These are phyloP conservation scores for Epirrhoe tristata DNA, from an alignment of 2,888 invertebrate genomes.

Conservation along the genomic window DNA sequence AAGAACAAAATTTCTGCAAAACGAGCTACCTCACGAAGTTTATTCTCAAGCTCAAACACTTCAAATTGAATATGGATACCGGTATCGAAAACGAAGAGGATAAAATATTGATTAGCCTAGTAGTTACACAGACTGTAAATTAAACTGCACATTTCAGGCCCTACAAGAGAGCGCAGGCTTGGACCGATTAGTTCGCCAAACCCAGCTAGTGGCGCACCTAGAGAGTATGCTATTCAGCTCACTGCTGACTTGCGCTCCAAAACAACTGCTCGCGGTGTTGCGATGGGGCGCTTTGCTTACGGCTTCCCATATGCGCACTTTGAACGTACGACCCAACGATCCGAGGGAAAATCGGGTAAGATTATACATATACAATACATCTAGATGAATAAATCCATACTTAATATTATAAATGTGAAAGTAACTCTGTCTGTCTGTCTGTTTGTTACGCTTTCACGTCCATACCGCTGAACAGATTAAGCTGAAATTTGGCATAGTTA, in stretches of 20 bases:
- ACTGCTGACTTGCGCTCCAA: slow-evolving; percentile 88
- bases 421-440: too few species aligned
- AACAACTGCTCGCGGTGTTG: slow-evolving; percentile 87
- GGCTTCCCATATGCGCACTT: slow-evolving; percentile 89
- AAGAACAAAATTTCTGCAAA: too few species aligned
- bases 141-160: slow-evolving; percentile 78
- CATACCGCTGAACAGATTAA: too few species aligned
- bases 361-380: not conserved
- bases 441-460: too few species aligned
- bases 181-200: slow-evolving; percentile 92
- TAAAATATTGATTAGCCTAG: too few species aligned
- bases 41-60: too few species aligned
- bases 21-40: too few species aligned
- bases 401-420: too few species aligned
- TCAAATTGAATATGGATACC: too few species aligned
- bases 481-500: too few species aligned
- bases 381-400: not conserved
- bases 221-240: slow-evolving; percentile 94
- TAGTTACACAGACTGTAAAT: not conserved
- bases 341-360: slow-evolving; percentile 89
- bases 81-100: too few species aligned
- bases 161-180: slow-evolving; percentile 92
- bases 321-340: slow-evolving; percentile 93
- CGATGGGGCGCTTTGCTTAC: slow-evolving; percentile 91
- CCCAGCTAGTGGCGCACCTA: slow-evolving; percentile 92